Conservation (phyloP, 2,888 invertebrate genomes). For the Ellobium chinense region DNA sequence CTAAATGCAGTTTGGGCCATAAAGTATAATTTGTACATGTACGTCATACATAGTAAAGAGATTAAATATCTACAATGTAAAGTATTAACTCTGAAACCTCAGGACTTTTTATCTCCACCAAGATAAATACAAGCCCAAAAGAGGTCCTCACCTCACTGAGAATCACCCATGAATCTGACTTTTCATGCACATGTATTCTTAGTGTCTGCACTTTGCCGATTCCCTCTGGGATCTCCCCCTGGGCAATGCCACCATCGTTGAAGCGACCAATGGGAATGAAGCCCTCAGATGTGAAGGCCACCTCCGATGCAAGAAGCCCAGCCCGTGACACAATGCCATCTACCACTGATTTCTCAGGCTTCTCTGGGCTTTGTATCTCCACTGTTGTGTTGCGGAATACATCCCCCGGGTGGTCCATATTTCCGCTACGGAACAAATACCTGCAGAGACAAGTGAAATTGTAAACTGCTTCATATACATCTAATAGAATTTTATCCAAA, state of each 20-base stretch:
- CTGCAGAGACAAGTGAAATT: slow-evolving; percentile 59
- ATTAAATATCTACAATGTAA: no score
- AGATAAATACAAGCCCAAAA: no score
- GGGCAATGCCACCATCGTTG: slow-evolving; percentile 89
- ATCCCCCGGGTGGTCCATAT: slow-evolving; percentile 92
- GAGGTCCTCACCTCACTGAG: slow-evolving; percentile 91
- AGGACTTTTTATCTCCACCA: no score
- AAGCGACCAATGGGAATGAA: slow-evolving; percentile 87
- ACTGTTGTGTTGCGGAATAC: slow-evolving; percentile 92
- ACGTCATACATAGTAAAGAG: no score
- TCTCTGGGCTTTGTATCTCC: slow-evolving; percentile 84
- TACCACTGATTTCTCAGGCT: slow-evolving; percentile 34
- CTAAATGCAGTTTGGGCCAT: no score
- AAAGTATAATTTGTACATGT: no score
- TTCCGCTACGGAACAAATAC: slow-evolving; percentile 85
- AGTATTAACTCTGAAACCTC: no score
- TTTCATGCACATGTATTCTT: slow-evolving; percentile 88
- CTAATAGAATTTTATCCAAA: no score
- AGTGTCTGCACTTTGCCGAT: slow-evolving; percentile 86
- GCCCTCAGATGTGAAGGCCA: slow-evolving; percentile 82
- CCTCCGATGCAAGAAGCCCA: slow-evolving; percentile 44
- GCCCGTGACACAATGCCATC: slow-evolving; percentile 12
- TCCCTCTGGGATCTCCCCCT: slow-evolving; percentile 84
- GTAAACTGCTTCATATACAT: no score
- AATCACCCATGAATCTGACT: slow-evolving; percentile 93